phyloP scores from a whole-genome alignment of 2,888 invertebrate species.

The Actias luna region DNA sequence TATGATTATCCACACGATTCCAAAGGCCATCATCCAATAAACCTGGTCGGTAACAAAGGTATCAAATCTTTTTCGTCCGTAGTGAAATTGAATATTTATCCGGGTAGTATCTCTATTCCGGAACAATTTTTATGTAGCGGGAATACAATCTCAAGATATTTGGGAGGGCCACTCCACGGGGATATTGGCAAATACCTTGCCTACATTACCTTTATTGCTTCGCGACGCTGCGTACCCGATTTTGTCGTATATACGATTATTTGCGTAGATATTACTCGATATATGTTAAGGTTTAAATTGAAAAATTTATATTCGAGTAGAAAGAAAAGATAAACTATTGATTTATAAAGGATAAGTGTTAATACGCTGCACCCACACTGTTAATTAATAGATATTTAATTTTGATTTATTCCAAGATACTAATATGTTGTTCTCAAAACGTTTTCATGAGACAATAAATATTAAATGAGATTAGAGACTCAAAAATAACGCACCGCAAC shows the following conservation, averaged over 20 bases:
- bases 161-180: constrained; percentile 77
- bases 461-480: neutral
- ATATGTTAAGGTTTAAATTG: constrained; percentile 58
- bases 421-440: constrained; percentile 27
- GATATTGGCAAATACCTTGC: constrained; percentile 80
- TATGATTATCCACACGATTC: constrained; percentile 79
- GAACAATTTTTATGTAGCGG: constrained; percentile 81
- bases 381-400: neutral
- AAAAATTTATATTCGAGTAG: constrained; percentile 18
- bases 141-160: constrained; percentile 80
- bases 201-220: constrained; percentile 80
- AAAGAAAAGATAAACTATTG: neutral
- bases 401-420: neutral
- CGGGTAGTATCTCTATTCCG: constrained; percentile 80
- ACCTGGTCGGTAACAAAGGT: constrained; percentile 76
- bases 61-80: constrained; percentile 81
- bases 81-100: constrained; percentile 82
- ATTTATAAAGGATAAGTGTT: neutral
- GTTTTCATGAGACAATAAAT: neutral
- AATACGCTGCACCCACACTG: neutral
- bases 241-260: constrained; percentile 71
- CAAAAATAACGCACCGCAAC: neutral
- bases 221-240: constrained; percentile 70
- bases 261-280: constrained; percentile 50
- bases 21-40: constrained; percentile 80